These are phyloP conservation scores for Actenoides hombroni DNA, from an alignment of 2,113 vertebrate genomes.

Conservation along the genomic window DNA sequence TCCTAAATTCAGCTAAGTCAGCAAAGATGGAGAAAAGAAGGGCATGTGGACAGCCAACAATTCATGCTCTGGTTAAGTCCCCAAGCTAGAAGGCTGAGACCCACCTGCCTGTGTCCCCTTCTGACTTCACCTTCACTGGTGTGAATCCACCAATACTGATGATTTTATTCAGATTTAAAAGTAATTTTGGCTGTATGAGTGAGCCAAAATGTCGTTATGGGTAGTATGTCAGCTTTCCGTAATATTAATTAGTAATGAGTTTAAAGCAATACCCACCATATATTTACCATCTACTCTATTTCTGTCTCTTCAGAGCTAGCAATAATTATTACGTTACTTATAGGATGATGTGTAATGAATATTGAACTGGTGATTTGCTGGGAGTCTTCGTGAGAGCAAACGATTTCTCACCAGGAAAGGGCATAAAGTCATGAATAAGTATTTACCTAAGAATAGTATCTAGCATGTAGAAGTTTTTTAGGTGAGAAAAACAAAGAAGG, in stretches of 20 bases:
- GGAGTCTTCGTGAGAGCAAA: neutral
- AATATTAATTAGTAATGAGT: neutral
- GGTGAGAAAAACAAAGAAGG: constrained; percentile 19
- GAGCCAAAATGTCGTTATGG: neutral
- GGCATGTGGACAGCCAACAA: neutral
- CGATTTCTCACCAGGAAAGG: neutral
- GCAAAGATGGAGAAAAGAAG: neutral
- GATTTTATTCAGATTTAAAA: neutral
- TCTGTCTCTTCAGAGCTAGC: neutral
- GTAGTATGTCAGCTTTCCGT: neutral
- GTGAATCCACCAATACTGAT: neutral
- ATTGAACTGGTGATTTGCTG: neutral
- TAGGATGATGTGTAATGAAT: neutral
- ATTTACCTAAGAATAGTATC: neutral
- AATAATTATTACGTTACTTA: neutral
- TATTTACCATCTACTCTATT: neutral
- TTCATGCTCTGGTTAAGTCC: neutral
- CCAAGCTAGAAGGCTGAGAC: neutral
- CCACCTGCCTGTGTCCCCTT: neutral
- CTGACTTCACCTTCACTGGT: neutral
- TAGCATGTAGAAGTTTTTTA: neutral
- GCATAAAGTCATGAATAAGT: neutral
- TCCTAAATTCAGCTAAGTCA: neutral
- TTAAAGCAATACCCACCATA: neutral
- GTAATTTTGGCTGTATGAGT: neutral